Percentiles rank a stretch among this genome's conserved stretches.
Conservation (phyloP, 1,140 invertebrate genomes). For the Proales similis region DNA sequence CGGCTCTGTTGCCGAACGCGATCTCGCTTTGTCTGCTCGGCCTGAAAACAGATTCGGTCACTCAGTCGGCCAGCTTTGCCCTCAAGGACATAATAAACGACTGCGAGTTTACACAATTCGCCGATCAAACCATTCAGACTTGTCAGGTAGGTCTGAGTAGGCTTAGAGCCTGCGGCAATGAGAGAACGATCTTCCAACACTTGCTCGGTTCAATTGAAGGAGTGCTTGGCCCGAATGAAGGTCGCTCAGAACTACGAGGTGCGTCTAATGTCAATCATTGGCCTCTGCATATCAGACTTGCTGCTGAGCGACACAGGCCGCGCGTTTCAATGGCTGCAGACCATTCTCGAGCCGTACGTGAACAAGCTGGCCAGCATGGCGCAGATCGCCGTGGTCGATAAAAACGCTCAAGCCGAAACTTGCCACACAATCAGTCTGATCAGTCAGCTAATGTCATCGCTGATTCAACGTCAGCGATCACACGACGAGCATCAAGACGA, state of each 20-base stretch:
- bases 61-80: conserved; percentile 37
- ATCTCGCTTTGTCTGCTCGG: conserved; percentile 29
- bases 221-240: background rate
- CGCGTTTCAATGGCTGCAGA: conserved; percentile 21
- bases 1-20: conserved; percentile 16
- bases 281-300: conserved; percentile 34
- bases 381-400: conserved; percentile 28
- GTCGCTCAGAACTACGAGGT: conserved; percentile 33
- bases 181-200: background rate
- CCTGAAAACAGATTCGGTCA: conserved; percentile 32
- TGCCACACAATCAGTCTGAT: conserved; percentile 22
- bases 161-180: too few species aligned
- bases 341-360: conserved; percentile 18
- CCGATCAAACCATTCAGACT: conserved; percentile 25
- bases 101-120: conserved; percentile 21
- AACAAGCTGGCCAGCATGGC: conserved; percentile 3
- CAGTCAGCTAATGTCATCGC: conserved; percentile 27
- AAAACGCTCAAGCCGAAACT: conserved; percentile 21
- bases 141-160: conserved; percentile 15
- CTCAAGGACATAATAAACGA: conserved; percentile 34
- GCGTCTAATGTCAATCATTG: conserved; percentile 35
- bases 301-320: conserved; percentile 1
- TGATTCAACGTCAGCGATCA: conserved; percentile 30
- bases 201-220: background rate
- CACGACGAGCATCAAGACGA: too few species aligned